Evolutionary conservation across 2,113 vertebrate species (phyloP).

Genomic region (Axis porcinus): DNA sequence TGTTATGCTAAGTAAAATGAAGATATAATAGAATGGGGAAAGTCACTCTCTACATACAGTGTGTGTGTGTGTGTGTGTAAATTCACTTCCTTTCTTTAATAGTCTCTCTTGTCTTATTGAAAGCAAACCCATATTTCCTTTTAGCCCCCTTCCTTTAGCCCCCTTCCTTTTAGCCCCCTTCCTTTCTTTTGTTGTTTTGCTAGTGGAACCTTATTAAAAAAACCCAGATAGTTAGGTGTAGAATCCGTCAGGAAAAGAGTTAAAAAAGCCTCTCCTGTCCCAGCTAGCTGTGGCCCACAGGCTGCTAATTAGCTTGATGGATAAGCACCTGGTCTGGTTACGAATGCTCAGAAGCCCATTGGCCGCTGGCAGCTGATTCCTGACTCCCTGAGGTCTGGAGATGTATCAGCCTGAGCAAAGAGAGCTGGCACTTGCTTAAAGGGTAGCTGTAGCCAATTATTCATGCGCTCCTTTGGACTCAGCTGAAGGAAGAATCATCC

Average conservation of each 20-base stretch:
- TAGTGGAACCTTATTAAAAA: not conserved
- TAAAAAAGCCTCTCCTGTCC: slow-evolving; percentile 56
- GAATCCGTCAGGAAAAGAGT: slow-evolving; percentile 58
- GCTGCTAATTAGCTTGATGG: slow-evolving; percentile 77
- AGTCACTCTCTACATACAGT: not conserved
- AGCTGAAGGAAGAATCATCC: slow-evolving; percentile 45
- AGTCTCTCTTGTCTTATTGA: not conserved
- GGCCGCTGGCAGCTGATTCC: slow-evolving; percentile 70
- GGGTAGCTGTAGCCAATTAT: slow-evolving; percentile 65
- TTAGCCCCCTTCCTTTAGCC: not conserved
- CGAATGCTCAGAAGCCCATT: slow-evolving; percentile 63
- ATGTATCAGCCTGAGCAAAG: slow-evolving; percentile 60
- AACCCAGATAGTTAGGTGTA: not conserved
- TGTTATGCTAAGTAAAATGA: not conserved
- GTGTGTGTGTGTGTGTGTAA: not conserved
- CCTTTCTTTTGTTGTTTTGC: not conserved
- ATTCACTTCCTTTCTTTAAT: not conserved
- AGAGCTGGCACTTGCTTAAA: slow-evolving; percentile 66
- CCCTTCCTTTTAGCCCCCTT: no score
- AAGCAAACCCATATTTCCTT: not conserved
- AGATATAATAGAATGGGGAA: not conserved
- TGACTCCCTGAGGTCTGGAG: slow-evolving; percentile 66
- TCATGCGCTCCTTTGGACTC: slow-evolving; percentile 65
- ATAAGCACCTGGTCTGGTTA: slow-evolving; percentile 74
- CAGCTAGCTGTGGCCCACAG: slow-evolving; percentile 62